Base-by-base conservation (phyloP, 2,113 vertebrate genomes). In the Chelonoidis abingdonii region DNA sequence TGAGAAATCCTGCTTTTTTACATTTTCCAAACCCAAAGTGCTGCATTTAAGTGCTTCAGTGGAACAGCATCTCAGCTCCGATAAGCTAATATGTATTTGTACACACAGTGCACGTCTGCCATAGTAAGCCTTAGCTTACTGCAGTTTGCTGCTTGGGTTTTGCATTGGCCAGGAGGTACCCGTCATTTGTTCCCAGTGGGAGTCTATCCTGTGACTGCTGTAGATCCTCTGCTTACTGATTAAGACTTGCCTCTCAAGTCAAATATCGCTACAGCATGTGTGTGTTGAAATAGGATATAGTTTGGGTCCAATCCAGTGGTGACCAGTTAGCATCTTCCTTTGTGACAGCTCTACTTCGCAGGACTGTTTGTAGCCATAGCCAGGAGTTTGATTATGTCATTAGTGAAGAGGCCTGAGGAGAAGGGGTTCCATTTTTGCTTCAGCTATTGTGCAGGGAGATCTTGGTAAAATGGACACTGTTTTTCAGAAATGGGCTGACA, bases 21-120 rank as follows among this genome's bases (percentile, higher is more conserved):
- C 86, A 95, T 96, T 95, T 94, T 92, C 94, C 95, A 94, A 88
- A 91, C 96, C 88, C 86, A 81, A 8, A 2, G 72, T 92, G 87
- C 93, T 87, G 93, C 89, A 25, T 85, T 82, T 13, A 83, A 0
- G 69, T 54, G 92, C 84, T 86, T 76, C 1, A 56, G 65, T 57
- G 84, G 87, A 92, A 93, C 96, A 95, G 84, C 16, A 5, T 29
- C 91, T 95, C 57, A 79, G 54, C 27, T 29, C 47, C 38, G 86
- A 81, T 89, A 93, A 93, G 95, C 95, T 92, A 79, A 93, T 93
- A 5, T 0, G 8, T 7, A 52, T 41, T 93, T 1, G 0, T 44
- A 16, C 69, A 54, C 19, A 1, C 72, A 82, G 90, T 93, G 90
- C 92, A 9, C 16, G 6, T 3, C 31, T 59, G 80, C 72, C 8